Percentiles rank a stretch among this genome's conserved stretches.
Conservation (phyloP, 2,888 invertebrate genomes). For the Deroplatys truncata region DNA sequence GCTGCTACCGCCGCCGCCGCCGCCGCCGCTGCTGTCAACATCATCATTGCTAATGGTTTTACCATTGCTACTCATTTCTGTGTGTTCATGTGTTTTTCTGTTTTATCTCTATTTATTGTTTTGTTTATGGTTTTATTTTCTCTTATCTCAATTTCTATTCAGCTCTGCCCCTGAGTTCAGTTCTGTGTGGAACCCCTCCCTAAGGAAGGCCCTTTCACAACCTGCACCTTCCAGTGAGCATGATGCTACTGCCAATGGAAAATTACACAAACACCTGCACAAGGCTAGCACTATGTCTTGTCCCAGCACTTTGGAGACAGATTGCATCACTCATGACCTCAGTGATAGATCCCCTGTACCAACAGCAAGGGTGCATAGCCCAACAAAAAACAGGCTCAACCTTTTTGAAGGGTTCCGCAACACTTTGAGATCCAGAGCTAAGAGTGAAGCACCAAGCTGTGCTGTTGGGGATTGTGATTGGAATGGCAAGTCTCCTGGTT, state of each 20-base stretch:
- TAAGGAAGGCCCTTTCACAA: conserved; percentile 49
- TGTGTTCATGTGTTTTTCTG: not conserved
- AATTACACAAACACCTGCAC: conserved; percentile 11
- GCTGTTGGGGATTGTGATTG: conserved; percentile 24
- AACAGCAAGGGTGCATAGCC: conserved; percentile 48
- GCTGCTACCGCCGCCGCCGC: not conserved
- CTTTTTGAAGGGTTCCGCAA: conserved; percentile 61
- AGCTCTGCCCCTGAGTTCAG: conserved; percentile 29
- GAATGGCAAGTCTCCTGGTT: not conserved
- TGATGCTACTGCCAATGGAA: conserved; percentile 8
- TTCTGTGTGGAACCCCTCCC: conserved; percentile 45
- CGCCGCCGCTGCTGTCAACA: conserved; percentile 16
- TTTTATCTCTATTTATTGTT: conserved; percentile 30
- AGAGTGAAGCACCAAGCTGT: conserved; percentile 42
- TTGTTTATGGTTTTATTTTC: conserved; percentile 26
- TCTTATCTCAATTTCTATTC: conserved; percentile 25
- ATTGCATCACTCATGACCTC: not conserved
- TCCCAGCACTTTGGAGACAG: conserved; percentile 4
- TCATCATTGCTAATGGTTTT: conserved; percentile 28
- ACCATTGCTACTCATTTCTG: not conserved
- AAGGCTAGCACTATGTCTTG: conserved; percentile 19
- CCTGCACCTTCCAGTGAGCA: conserved; percentile 38
- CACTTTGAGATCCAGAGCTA: conserved; percentile 53
- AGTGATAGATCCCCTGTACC: not conserved
- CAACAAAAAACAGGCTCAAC: conserved; percentile 36